Conservation (phyloP, 2,888 invertebrate species). For the Heliconius sara region DNA sequence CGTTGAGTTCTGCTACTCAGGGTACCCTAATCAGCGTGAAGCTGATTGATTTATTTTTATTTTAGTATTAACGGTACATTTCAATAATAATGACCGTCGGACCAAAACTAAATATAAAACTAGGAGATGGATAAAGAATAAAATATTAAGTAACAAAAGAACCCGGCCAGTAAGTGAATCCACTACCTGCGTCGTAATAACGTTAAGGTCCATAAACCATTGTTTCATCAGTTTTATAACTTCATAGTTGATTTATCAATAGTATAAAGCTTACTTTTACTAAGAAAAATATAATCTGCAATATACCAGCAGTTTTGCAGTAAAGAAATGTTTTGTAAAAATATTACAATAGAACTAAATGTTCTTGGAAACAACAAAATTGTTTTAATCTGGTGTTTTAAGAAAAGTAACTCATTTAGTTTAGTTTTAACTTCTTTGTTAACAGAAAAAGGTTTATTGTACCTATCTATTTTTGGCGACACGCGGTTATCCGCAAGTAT, state of each 20-base stretch:
- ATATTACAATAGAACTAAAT: neutral
- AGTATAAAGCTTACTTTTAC: conserved; percentile 6
- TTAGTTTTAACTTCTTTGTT: neutral
- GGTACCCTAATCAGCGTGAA: too few species aligned
- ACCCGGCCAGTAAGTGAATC: neutral
- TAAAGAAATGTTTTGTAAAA: neutral
- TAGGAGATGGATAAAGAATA: neutral
- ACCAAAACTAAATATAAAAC: neutral
- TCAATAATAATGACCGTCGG: too few species aligned
- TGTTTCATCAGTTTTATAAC: neutral
- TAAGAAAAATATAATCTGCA: conserved; percentile 11
- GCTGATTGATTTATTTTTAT: too few species aligned
- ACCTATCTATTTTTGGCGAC: too few species aligned
- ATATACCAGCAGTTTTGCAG: neutral
- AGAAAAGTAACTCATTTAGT: neutral
- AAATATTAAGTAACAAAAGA: neutral
- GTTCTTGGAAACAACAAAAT: conserved; percentile 8
- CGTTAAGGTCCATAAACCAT: neutral
- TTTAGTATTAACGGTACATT: too few species aligned
- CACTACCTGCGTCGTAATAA: conserved; percentile 6
- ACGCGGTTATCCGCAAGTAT: neutral
- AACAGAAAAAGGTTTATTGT: too few species aligned
- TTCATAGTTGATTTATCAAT: neutral
- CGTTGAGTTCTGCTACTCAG: too few species aligned
- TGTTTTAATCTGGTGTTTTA: conserved; percentile 2